Conservation (phyloP, 2,113 vertebrate species). For the Pica pica region DNA sequence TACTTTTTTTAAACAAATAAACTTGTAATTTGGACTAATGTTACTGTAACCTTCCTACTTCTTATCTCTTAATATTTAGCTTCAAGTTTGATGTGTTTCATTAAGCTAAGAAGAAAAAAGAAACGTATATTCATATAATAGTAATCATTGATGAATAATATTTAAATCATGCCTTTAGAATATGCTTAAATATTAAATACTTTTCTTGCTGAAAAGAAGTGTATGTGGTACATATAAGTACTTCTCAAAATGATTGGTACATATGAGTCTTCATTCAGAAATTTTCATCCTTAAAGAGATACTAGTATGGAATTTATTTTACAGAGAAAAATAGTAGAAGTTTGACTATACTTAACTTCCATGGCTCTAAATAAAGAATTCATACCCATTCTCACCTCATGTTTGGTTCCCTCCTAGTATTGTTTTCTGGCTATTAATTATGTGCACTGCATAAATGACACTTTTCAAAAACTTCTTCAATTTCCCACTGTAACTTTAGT, state of each 20-base stretch:
- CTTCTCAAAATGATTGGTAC: not conserved
- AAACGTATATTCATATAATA: not conserved
- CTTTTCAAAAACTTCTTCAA: not conserved
- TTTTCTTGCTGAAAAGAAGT: not conserved
- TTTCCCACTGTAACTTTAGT: constrained; percentile 9
- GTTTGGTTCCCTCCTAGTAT: not conserved
- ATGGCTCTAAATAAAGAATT: not conserved
- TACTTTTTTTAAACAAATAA: not conserved
- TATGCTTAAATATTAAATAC: not conserved
- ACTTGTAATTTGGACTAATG: not conserved
- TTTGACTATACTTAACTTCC: not conserved
- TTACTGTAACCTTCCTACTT: not conserved
- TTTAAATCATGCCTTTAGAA: not conserved
- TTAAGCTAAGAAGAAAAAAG: not conserved
- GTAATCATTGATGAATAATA: not conserved
- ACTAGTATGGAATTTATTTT: not conserved
- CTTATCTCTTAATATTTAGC: not conserved
- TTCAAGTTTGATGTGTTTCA: not conserved
- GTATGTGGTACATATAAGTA: not conserved
- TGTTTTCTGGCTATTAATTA: not conserved
- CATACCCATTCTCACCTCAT: not conserved
- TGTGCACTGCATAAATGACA: not conserved
- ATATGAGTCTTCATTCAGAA: not conserved
- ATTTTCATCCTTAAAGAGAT: not conserved
- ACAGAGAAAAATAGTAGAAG: not conserved